Base-by-base conservation (phyloP, 2,113 vertebrate species). In the Amazona guildingii region DNA sequence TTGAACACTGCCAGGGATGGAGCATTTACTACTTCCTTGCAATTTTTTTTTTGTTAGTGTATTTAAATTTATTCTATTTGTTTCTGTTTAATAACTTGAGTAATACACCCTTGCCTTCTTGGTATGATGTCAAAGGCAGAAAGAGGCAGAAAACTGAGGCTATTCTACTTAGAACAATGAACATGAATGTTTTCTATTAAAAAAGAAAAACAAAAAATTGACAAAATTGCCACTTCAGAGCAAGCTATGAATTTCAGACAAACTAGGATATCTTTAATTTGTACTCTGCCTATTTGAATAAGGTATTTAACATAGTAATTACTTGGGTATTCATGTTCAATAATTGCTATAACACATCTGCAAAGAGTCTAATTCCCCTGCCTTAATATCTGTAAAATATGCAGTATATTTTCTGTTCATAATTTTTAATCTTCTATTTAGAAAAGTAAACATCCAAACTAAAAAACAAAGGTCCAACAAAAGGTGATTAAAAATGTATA, bases 301-400 rank as follows among this genome's bases (percentile, higher is more conserved):
- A 95, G 86, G 64, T 97, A 95, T 96, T 96, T 95, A 96, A 92
- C 91, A 92, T 62, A 94, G 87, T 89, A 96, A 97, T 97, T 96
- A 96, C 80, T 90, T 90, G 66, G 54, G 74, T 91, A 95, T 94
- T 97, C 91, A 94, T 95, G 35, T 97, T 94, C 81, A 96, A 94
- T 96, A 97, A 91, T 97, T 97, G 48, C 90, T 69, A 86, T 80
- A 94, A 37, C 81, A 93, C 92, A 97, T 97, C 85, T 97, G 96
- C 76, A 83, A 93, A 95, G 74, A 88, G 44, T 90, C 51, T 96
- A 66, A 95, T 97, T 93, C 51, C 17, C 49, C 63, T 92, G 78
- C 37, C 28, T 92, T 95, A 94, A 88, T 92, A 83, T 90, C 75
- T 85, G 39, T 78, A 77, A 92, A 96, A 92, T 35, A 48, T 43